Base-by-base conservation (phyloP, 2,888 invertebrate species). In the Megastigmus dorsalis region DNA sequence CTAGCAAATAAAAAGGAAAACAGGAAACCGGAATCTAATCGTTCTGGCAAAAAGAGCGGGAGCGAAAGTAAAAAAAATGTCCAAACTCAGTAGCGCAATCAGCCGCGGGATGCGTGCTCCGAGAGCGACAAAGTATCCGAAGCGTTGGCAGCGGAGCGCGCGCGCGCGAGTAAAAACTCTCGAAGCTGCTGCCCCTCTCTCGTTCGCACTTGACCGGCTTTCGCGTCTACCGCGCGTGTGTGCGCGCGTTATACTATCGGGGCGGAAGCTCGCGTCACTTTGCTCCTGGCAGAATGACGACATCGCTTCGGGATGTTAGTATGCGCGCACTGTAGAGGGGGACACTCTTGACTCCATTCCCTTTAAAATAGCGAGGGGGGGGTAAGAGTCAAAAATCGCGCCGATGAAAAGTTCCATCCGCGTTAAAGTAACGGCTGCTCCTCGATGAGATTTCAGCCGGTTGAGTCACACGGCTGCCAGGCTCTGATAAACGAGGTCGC, bases 161-260 rank as follows among this genome's bases (percentile, higher is more conserved):
- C 10, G 45, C 18, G 28, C 10, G 45, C 18, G 54, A 15, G 15
- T 57, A 67, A 57, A 67, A 67, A 57, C 36, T 26, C 52, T n/a
- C 30, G 33, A 7, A 48, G 2, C 20, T 2, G 6, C n/a, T 36
- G n/a, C 28, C 10, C 48, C 5, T 23, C 63, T 10, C 33, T 10
- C 45, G 33, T 38, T 67, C 62, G 70, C 62, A 70, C 70, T 70
- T 70, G 62, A 70, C 70, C 70, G 70, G 70, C 54, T 70, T 70
- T 70, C 45, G 33, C 23, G 13, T 36, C 30, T 41, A 30, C 33
- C 28, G 15, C 20, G 18, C 23, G 33, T 15, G 15, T 30, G 18
- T 18, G n/a, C 15, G n/a, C 9, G 43, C 23, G 30, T 13, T 48
- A 23, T 13, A 41, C 10, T n/a, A 54, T 6, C 41, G 45, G 18